These are phyloP conservation scores for Trinorchestia longiramus DNA, from an alignment of 1,140 invertebrate genomes.

Conservation along the genomic window DNA sequence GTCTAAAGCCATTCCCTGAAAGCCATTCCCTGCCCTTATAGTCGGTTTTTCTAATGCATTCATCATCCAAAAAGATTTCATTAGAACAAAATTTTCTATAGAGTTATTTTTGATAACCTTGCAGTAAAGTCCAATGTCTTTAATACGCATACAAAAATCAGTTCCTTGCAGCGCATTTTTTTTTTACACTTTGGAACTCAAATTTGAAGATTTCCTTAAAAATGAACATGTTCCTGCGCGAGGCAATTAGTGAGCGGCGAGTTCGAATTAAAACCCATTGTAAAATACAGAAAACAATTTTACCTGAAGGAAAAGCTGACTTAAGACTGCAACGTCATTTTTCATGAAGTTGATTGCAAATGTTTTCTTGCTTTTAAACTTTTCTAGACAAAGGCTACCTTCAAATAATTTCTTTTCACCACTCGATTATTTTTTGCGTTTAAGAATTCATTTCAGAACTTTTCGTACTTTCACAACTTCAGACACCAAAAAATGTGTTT, in stretches of 20 bases:
- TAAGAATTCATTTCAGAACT: background rate
- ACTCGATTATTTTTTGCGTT: background rate
- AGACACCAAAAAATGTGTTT: background rate
- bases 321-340: background rate
- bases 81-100: background rate
- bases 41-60: background rate
- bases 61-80: background rate
- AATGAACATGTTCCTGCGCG: background rate
- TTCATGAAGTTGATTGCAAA: background rate
- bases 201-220: background rate
- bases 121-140: background rate
- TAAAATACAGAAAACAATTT: background rate
- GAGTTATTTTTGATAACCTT: background rate
- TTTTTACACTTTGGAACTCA: background rate
- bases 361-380: background rate
- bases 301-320: background rate
- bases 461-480: background rate
- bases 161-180: background rate
- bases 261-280: background rate
- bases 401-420: background rate
- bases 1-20: too few relatives aligned
- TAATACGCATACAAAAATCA: background rate
- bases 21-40: too few relatives aligned
- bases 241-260: background rate
- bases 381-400: background rate